Evolutionary conservation across 2,797 vertebrate species (phyloP), one percentile per base, ranked within the genome.

Genomic region (Danio aesculapii): DNA sequence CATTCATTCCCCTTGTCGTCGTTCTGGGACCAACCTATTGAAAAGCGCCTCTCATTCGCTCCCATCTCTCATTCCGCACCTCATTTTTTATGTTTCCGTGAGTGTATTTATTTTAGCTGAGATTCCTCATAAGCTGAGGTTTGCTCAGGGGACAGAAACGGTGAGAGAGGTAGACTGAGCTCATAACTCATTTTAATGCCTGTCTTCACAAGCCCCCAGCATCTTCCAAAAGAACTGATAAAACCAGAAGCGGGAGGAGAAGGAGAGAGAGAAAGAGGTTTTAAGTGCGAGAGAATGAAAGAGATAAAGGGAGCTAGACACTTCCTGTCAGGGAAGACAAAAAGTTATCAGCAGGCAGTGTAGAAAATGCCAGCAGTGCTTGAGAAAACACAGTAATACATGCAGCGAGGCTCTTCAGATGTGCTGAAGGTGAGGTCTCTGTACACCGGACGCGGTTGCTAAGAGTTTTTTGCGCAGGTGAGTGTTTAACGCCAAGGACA

Each of bases 71-170:
- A n/a, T 73, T 30, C 47, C 49, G 14, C 74, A 59, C 43, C 59
- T 83, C 83, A 75, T 86, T 75, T 80, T 81, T 80, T 84, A 77
- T 81, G 81, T 81, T 85, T 85, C 71, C 63, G 76, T 85, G 84
- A 84, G 85, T 82, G 72, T 85, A 84, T 88, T 87, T 87, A 88
- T 87, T 87, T 90, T 76, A 86, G 86, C 79, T 68, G 77, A 76
- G 84, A 83, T 84, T 88, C 85, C 77, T 83, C 77, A 83, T 81
- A 86, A 87, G 85, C 77, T 83, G 77, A 86, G 83, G 83, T 78
- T 75, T 82, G 85, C 86, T 87, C 86, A 66, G 67, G 86, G 86
- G 84, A 88, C 77, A 74, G 74, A 59, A 67, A 81, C 63, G 68
- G 79, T 74, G 76, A 77, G 75, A 74, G 73, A 79, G 62, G 83